Evolutionary conservation across 2,888 invertebrate species (phyloP).

Genomic region (Tetanocera ferruginea): DNA sequence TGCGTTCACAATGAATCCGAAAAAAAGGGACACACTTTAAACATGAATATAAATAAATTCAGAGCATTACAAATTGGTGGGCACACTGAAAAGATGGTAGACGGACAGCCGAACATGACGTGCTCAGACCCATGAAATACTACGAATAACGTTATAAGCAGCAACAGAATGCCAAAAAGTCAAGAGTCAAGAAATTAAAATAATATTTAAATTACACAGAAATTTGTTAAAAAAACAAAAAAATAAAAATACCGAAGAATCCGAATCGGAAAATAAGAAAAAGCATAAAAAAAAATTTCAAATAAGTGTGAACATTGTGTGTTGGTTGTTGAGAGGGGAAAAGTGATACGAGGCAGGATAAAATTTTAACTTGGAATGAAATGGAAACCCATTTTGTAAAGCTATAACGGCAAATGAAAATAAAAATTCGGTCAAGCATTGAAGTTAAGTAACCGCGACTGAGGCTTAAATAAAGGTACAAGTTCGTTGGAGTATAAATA

Average conservation of each 20-base stretch:
- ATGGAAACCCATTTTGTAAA: background rate
- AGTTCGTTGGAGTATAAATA: background rate
- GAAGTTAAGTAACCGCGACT: background rate
- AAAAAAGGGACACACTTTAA: conserved; percentile 26
- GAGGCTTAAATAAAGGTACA: background rate
- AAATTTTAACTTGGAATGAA: background rate
- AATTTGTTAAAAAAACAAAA: background rate
- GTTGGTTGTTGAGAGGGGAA: background rate
- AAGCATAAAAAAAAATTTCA: too few species aligned
- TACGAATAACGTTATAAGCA: conserved; percentile 15
- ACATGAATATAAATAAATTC: conserved; percentile 34
- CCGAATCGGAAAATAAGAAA: background rate
- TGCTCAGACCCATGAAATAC: background rate
- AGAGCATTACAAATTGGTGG: conserved; percentile 45
- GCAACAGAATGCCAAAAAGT: conserved; percentile 1
- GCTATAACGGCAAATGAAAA: background rate
- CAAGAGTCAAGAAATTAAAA: conserved; percentile 16
- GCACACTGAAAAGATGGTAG: conserved; percentile 8
- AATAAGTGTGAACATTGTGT: background rate
- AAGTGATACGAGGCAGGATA: background rate
- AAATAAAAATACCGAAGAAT: background rate
- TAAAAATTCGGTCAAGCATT: conserved; percentile 11
- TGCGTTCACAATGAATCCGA: conserved; percentile 41
- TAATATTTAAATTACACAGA: conserved; percentile 21
- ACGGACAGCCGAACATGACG: conserved; percentile 1